Evolutionary conservation across 2,888 invertebrate genomes (phyloP).

Genomic region (Erpobdella octoculata): DNA sequence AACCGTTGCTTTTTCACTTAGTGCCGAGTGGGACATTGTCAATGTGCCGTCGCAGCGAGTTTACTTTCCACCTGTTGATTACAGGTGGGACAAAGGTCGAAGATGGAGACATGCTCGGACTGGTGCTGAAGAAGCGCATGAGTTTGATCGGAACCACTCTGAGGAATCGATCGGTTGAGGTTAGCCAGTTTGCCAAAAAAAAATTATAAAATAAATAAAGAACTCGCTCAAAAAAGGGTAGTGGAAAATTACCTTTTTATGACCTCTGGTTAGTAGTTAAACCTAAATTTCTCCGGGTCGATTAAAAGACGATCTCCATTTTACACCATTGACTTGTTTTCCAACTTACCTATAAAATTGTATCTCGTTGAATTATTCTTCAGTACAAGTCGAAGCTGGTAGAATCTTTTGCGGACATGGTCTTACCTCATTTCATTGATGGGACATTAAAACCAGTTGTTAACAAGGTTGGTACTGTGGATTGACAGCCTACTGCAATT

Average conservation of each 20-base stretch:
- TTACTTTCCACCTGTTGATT: no score
- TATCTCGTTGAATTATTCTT: constrained; percentile 18
- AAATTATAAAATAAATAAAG: no score
- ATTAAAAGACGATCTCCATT: no score
- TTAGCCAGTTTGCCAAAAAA: neutral
- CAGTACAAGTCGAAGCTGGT: constrained; percentile 50
- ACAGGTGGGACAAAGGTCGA: constrained; percentile 46
- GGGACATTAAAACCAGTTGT: constrained; percentile 45
- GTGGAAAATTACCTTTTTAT: no score
- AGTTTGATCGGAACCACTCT: constrained; percentile 30
- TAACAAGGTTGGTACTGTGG: neutral
- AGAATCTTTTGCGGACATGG: constrained; percentile 41
- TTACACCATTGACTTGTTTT: neutral
- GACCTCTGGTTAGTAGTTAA: no score
- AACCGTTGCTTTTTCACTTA: no score
- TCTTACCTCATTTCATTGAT: constrained; percentile 42
- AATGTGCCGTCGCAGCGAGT: no score
- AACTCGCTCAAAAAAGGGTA: no score
- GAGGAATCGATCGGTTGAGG: constrained; percentile 43
- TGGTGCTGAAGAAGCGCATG: constrained; percentile 47
- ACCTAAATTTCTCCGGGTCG: no score
- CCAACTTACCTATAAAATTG: neutral
- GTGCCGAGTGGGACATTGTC: no score
- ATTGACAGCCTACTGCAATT: no score
- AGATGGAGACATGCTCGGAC: constrained; percentile 43